phyloP scores from a whole-genome alignment of 1,140 invertebrate species.

The Drosophila miranda region DNA sequence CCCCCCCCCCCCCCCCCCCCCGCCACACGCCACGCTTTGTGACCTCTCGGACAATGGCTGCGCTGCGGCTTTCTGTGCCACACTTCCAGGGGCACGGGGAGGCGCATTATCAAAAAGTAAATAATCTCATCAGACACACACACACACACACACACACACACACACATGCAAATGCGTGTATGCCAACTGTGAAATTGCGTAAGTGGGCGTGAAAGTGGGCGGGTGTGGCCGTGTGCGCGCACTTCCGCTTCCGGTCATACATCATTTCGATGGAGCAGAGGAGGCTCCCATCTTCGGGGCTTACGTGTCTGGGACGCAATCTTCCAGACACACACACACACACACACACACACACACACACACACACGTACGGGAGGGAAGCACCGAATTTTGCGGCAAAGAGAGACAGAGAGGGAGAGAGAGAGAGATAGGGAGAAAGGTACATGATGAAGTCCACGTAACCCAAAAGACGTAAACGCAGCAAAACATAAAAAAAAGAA shows the following conservation, averaged over 20 bases:
- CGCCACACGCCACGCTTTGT: not conserved
- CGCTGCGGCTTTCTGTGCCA: too few relatives aligned
- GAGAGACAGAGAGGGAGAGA: not conserved
- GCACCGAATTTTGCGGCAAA: slow-evolving; percentile 21
- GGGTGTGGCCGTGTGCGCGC: slow-evolving; percentile 40
- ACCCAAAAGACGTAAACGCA: slow-evolving; percentile 37
- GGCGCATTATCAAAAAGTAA: slow-evolving; percentile 29
- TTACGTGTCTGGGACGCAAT: slow-evolving; percentile 20
- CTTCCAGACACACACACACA: slow-evolving; percentile 1
- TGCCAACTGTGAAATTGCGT: slow-evolving; percentile 59
- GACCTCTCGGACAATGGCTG: slow-evolving; percentile 15
- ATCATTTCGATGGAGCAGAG: slow-evolving; percentile 18
- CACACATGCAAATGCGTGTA: not conserved
- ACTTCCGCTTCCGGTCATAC: slow-evolving; percentile 63
- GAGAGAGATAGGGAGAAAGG: not conserved
- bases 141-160: slow-evolving; percentile 13
- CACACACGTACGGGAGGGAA: too few relatives aligned
- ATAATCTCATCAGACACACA: slow-evolving; percentile 14
- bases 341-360: not conserved
- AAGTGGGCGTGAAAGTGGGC: slow-evolving; percentile 57
- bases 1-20: too few relatives aligned
- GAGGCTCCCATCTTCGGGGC: not conserved
- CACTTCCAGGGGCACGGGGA: not conserved
- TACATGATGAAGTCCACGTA: slow-evolving; percentile 13
- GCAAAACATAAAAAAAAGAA: slow-evolving; percentile 35